These are phyloP conservation scores for Willisornis vidua DNA, from an alignment of 2,113 vertebrate genomes.

Conservation along the genomic window DNA sequence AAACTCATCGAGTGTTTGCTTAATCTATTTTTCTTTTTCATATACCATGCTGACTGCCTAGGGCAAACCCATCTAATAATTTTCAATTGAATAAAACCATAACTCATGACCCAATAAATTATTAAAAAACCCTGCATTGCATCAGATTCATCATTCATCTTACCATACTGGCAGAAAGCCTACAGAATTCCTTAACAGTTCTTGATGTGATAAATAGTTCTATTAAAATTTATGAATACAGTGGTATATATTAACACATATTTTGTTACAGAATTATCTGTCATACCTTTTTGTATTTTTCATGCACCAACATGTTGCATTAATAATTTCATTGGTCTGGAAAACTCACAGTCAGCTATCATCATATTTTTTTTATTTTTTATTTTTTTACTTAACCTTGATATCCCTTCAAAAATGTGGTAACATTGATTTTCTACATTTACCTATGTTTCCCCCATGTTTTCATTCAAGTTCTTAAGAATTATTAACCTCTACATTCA, in stretches of 20 bases:
- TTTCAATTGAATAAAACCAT: slow-evolving; percentile 81
- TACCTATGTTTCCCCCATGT: background rate
- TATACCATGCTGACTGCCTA: slow-evolving; percentile 65
- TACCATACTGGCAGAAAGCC: slow-evolving; percentile 60
- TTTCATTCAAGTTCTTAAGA: background rate
- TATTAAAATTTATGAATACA: slow-evolving; percentile 70
- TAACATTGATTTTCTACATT: background rate
- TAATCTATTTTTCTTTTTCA: slow-evolving; percentile 78
- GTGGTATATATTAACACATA: slow-evolving; percentile 52
- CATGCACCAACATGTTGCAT: background rate
- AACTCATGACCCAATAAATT: slow-evolving; percentile 83
- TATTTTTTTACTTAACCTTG: background rate
- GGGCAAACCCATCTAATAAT: slow-evolving; percentile 79
- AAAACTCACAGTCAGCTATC: background rate
- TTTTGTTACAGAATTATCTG: slow-evolving; percentile 58
- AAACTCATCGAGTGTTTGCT: slow-evolving; percentile 74
- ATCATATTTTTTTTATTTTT: background rate
- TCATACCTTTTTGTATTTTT: background rate
- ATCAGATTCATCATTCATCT: slow-evolving; percentile 75
- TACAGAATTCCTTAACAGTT: slow-evolving; percentile 65
- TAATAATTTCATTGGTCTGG: slow-evolving; percentile 13
- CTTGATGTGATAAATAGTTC: slow-evolving; percentile 73
- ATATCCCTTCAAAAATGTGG: background rate
- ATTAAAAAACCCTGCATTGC: slow-evolving; percentile 69
- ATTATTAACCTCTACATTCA: background rate